Evolutionary conservation across 2,113 vertebrate genomes (phyloP), one percentile per base, ranked within the genome.

Genomic region (Boleophthalmus pectinirostris): DNA sequence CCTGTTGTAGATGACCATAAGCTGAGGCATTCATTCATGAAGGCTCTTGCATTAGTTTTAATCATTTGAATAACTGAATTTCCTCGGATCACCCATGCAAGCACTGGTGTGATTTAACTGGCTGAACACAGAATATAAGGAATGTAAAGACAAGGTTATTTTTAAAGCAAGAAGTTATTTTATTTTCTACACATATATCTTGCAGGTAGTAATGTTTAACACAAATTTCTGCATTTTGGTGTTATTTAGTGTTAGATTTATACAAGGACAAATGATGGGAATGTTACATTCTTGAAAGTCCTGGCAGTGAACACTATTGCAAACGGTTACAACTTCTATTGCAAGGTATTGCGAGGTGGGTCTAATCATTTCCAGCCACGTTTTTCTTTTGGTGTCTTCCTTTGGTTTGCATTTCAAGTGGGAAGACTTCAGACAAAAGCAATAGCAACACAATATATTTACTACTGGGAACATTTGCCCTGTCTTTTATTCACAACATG

Each of bases 321-420:
- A 82, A 60, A 15, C 35, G 24, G 49, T 61, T 85, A 75, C 77
- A 77, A 58, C 58, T 73, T 60, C 67, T 79, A 77, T 87, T 89
- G 68, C 85, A 79, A 20, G 21, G 51, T 73, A 58, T 84, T 84
- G 70, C 79, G 73, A 81, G 80, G 69, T 46, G 79, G 78, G 72
- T 29, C 75, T 83, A 82, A 74, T 75, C 72, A 75, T 72, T 51
- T 65, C 51, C 24, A 20, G 20, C 49, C 53, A 58, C 69, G n/a
- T 74, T 0, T 73, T 75, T 46, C 66, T 61, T 61, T 61, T 61
- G 58, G 58, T 18, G 57, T 73, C 68, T 45, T 12, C 25, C 67
- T 66, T 66, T 66, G 15, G 16, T 16, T 43, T 53, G 11, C 21
- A 18, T 71, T 76, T 56, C 35, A 11, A 73, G 74, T 18, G 29